Conservation (phyloP, 2,797 vertebrate species). For the Gadopsis marmoratus region DNA sequence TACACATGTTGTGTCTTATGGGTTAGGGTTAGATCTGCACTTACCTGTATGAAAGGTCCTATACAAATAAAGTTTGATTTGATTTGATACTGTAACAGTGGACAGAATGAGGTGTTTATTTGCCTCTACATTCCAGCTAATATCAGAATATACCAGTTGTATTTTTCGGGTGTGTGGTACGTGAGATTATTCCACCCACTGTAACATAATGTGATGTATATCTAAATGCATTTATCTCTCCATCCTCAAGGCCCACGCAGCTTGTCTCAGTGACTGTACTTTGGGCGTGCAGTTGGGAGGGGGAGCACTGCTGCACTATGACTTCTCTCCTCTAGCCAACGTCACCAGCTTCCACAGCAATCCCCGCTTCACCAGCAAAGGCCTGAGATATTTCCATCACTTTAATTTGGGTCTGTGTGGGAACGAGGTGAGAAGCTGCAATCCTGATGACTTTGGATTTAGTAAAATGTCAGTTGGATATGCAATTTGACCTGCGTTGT, state of each 20-base stretch:
- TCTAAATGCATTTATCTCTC: neutral
- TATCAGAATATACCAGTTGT: neutral
- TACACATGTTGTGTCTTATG: no score
- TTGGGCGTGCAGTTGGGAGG: conserved; percentile 67
- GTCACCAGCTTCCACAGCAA: conserved; percentile 81
- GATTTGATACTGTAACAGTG: neutral
- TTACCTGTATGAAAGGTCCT: no score
- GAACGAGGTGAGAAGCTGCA: conserved; percentile 84
- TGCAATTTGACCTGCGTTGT: conserved; percentile 3
- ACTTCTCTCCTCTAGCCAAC: conserved; percentile 87
- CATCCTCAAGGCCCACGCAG: conserved; percentile 84
- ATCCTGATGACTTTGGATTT: neutral
- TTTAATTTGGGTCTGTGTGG: conserved; percentile 93
- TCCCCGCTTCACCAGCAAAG: conserved; percentile 93
- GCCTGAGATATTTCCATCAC: conserved; percentile 90
- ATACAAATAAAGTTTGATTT: no score
- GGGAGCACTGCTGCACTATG: conserved; percentile 81
- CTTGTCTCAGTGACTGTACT: conserved; percentile 91
- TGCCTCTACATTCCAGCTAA: neutral
- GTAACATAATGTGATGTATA: conserved; percentile 6
- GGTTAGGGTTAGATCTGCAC: no score
- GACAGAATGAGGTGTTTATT: neutral
- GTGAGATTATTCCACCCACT: conserved; percentile 12
- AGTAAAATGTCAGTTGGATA: neutral
- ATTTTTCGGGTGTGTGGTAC: neutral